Percentiles rank a stretch among this genome's conserved stretches.
phyloP scores from a whole-genome alignment of 92 coral and sea anemone species.

The Umimayanthus kanabou region DNA sequence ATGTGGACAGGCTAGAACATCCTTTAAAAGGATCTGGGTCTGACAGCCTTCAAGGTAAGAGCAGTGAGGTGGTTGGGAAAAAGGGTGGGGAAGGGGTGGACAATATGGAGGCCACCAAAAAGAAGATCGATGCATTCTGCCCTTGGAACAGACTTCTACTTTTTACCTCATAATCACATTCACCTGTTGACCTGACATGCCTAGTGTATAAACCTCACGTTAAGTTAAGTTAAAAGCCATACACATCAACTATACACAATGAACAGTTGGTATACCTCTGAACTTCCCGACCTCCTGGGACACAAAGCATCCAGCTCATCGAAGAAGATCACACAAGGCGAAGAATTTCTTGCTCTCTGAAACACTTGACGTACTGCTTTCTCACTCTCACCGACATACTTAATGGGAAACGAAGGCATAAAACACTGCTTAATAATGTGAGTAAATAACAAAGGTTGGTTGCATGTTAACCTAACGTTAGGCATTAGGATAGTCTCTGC shows the following conservation, averaged over 20 bases:
- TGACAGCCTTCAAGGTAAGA: no score
- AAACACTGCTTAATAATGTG: neutral
- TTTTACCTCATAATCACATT: no score
- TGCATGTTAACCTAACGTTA: no score
- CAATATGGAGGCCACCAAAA: no score
- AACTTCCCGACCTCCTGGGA: conserved; percentile 89
- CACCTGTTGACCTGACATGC: no score
- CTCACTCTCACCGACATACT: conserved; percentile 92
- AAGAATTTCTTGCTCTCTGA: conserved; percentile 94
- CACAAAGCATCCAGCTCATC: conserved; percentile 97
- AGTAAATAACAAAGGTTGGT: neutral
- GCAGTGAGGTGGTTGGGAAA: no score
- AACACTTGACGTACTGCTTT: conserved; percentile 96
- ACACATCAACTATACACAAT: neutral
- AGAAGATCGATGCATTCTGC: no score
- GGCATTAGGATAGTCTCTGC: neutral
- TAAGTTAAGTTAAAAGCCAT: neutral
- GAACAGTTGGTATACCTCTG: conserved; percentile 67
- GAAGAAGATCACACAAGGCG: conserved; percentile 97
- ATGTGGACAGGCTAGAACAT: no score
- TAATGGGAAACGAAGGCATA: neutral
- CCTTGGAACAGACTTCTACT: no score
- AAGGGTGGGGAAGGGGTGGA: no score
- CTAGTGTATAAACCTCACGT: neutral
- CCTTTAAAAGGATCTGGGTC: no score